Evolutionary conservation across 2,113 vertebrate species (phyloP).

Genomic region (Clarias macrocephalus): DNA sequence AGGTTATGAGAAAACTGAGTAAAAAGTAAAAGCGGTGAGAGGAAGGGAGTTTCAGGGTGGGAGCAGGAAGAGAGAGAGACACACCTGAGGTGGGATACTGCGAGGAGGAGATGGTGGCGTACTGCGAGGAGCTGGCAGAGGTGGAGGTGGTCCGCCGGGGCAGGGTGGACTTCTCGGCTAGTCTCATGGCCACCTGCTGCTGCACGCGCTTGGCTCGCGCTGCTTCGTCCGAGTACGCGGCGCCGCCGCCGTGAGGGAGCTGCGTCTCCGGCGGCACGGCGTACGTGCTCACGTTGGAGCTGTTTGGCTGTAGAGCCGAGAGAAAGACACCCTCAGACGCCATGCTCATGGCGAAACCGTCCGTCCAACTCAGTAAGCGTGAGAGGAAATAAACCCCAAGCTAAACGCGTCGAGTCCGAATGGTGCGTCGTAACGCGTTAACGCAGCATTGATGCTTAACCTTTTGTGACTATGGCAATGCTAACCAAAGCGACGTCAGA

Average conservation of each 20-base stretch:
- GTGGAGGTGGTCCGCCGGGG: slow-evolving; percentile 63
- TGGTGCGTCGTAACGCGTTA: background rate
- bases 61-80: slow-evolving; percentile 14
- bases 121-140: background rate
- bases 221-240: slow-evolving; percentile 51
- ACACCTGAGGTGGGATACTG: slow-evolving; percentile 70
- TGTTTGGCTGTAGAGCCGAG: slow-evolving; percentile 71
- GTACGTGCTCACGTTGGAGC: slow-evolving; percentile 67
- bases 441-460: background rate
- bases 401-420: background rate
- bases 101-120: slow-evolving; percentile 62
- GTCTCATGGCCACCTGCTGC: slow-evolving; percentile 71
- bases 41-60: slow-evolving; percentile 14
- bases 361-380: slow-evolving; percentile 2
- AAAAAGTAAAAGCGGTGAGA: background rate
- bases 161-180: slow-evolving; percentile 70
- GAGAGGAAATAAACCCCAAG: background rate
- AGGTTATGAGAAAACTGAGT: no score
- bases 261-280: slow-evolving; percentile 66
- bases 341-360: background rate
- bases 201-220: slow-evolving; percentile 64
- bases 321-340: slow-evolving; percentile 65
- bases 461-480: background rate
- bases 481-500: background rate
- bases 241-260: slow-evolving; percentile 54